These are phyloP conservation scores for Silurus meridionalis DNA, from an alignment of 2,113 vertebrate genomes.

Conservation along the genomic window DNA sequence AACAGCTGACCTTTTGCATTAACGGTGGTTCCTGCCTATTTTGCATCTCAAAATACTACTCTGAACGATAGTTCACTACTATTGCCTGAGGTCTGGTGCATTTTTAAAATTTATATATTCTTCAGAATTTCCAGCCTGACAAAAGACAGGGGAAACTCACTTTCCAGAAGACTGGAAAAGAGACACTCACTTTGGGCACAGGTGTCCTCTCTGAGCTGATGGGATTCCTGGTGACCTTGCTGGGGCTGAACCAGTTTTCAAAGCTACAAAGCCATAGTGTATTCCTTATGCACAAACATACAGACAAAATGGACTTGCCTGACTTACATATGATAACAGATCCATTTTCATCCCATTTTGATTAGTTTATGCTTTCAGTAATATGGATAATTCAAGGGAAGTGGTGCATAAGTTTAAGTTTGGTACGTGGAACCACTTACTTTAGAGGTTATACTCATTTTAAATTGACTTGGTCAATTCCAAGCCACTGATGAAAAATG, in stretches of 20 bases:
- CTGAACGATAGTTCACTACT: conserved; percentile 14
- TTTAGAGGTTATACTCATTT: neutral
- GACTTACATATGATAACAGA: neutral
- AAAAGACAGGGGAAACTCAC: conserved; percentile 39
- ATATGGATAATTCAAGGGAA: neutral
- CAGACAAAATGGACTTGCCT: conserved; percentile 23
- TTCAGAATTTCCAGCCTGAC: conserved; percentile 39
- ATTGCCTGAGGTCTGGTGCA: conserved; percentile 41
- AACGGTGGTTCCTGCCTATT: conserved; percentile 24
- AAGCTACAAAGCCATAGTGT: conserved; percentile 53
- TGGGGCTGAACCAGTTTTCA: conserved; percentile 28
- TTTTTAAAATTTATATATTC: conserved; percentile 47
- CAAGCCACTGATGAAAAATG: neutral
- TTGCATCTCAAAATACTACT: conserved; percentile 37
- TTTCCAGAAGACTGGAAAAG: conserved; percentile 26
- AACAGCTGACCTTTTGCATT: conserved; percentile 9
- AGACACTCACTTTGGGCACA: conserved; percentile 35
- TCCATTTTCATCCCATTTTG: neutral
- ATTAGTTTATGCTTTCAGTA: too few relatives aligned
- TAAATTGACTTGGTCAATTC: neutral
- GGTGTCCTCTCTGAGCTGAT: neutral
- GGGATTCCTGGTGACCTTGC: conserved; percentile 29
- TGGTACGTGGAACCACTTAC: neutral
- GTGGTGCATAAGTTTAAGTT: too few relatives aligned
- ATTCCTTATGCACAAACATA: conserved; percentile 40